These are phyloP conservation scores for Neogobius melanostomus DNA, from an alignment of 2,113 vertebrate species.

Conservation along the genomic window DNA sequence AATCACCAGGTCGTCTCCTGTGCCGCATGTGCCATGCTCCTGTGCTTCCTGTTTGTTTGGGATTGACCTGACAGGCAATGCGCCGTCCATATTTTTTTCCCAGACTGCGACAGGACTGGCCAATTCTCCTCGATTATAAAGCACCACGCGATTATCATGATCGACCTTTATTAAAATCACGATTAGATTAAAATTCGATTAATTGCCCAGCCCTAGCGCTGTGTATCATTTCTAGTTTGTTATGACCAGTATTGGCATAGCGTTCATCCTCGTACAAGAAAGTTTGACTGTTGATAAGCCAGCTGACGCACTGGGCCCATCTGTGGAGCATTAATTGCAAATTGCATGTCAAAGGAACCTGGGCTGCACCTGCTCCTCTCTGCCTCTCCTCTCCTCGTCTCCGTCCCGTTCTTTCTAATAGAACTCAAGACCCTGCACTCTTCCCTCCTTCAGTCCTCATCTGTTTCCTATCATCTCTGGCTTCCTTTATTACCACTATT, in stretches of 20 bases:
- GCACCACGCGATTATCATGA: too few relatives aligned
- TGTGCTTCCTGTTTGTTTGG: too few relatives aligned
- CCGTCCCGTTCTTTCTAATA: slow-evolving; percentile 17
- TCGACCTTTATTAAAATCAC: too few relatives aligned
- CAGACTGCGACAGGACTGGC: too few relatives aligned
- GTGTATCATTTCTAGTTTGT: background rate
- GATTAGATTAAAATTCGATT: too few relatives aligned
- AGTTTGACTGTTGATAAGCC: slow-evolving; percentile 7
- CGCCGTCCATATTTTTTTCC: too few relatives aligned
- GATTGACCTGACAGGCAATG: too few relatives aligned
- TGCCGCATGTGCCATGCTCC: too few relatives aligned
- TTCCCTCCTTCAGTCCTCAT: slow-evolving; percentile 14
- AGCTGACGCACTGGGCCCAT: slow-evolving; percentile 22
- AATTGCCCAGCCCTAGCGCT: background rate
- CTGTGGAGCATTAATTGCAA: slow-evolving; percentile 33
- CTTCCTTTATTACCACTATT: slow-evolving; percentile 8
- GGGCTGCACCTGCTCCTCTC: slow-evolving; percentile 37
- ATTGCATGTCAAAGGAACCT: slow-evolving; percentile 26
- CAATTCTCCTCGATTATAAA: too few relatives aligned
- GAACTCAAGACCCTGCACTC: slow-evolving; percentile 12
- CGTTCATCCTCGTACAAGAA: background rate
- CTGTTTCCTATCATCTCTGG: slow-evolving; percentile 5
- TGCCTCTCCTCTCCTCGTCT: slow-evolving; percentile 18
- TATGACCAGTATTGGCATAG: background rate
- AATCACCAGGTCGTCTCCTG: too few relatives aligned